A percentile compares a stretch with the other conserved stretches of the same genome.
phyloP scores from a whole-genome alignment of 2,113 vertebrate species.

The Aptenodytes forsteri region DNA sequence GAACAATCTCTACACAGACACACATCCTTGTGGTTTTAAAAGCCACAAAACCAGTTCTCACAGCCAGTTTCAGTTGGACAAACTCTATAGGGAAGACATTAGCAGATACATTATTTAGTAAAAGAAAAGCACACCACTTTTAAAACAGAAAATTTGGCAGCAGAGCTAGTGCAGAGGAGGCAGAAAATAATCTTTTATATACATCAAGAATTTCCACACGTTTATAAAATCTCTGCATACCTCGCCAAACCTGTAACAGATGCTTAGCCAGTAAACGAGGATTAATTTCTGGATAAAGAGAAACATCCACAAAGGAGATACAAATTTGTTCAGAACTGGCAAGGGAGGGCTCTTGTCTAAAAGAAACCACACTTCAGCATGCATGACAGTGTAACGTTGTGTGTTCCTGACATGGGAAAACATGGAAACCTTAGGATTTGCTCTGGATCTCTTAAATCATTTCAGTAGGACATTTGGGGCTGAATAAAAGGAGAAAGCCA shows the following conservation, averaged over 20 bases:
- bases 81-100: neutral
- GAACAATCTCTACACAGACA: neutral
- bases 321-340: neutral
- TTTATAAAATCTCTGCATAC: neutral
- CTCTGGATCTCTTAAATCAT: neutral
- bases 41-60: neutral
- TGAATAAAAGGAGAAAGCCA: neutral
- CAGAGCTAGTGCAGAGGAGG: neutral
- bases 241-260: neutral
- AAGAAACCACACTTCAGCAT: neutral
- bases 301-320: neutral
- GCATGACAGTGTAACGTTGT: fast-evolving
- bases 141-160: neutral
- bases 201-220: neutral
- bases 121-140: neutral
- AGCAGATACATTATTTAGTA: neutral
- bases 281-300: neutral
- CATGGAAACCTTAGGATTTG: neutral
- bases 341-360: neutral
- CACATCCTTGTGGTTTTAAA: neutral
- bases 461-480: neutral
- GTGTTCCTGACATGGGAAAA: neutral
- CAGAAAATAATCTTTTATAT: neutral
- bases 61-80: neutral
- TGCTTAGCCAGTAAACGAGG: neutral